Evolutionary conservation across 2,113 vertebrate species (phyloP).

Genomic region (Numenius arquata): DNA sequence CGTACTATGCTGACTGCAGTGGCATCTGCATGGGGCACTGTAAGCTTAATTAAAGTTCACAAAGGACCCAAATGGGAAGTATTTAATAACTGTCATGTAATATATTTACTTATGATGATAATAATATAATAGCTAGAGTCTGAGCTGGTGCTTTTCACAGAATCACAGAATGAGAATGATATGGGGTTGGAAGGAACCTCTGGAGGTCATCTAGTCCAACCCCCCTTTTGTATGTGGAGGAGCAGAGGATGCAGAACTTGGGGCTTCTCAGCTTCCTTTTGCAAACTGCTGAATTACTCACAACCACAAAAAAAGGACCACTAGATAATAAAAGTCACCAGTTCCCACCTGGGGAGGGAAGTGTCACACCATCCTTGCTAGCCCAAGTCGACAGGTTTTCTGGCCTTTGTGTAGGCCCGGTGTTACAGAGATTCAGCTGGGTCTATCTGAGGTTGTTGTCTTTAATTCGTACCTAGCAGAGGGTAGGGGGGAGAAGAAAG

Average conservation of each 20-base stretch:
- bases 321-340: accelerated
- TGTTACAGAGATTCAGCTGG: neutral
- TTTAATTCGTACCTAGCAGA: neutral
- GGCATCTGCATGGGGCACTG: neutral
- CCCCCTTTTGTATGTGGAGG: neutral
- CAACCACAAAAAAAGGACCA: neutral
- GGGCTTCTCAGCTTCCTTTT: neutral
- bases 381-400: neutral
- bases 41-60: neutral
- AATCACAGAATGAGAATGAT: too few relatives aligned
- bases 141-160: neutral
- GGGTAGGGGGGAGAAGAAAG: neutral
- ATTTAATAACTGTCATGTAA: neutral
- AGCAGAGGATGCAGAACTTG: neutral
- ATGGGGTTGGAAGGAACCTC: too few relatives aligned
- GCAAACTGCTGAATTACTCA: neutral
- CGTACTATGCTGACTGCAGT: neutral
- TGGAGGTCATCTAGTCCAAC: too few relatives aligned
- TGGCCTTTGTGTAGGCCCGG: neutral
- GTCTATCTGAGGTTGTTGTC: neutral
- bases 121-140: neutral
- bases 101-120: neutral
- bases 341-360: neutral
- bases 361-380: neutral
- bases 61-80: neutral